These are phyloP conservation scores for Julus scanicus DNA, from an alignment of 2,888 invertebrate species.

Conservation along the genomic window DNA sequence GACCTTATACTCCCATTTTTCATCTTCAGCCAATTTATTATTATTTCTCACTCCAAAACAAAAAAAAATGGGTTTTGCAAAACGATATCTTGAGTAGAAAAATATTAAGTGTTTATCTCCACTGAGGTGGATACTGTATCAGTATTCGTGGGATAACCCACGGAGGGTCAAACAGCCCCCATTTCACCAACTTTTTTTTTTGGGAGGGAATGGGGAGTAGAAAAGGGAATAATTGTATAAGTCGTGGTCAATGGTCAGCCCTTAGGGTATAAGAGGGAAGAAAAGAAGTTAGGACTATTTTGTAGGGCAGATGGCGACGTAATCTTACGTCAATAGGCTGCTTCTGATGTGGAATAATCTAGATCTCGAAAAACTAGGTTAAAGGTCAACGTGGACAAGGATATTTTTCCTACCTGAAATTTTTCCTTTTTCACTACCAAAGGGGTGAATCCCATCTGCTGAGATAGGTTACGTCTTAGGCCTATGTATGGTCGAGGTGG, in stretches of 20 bases:
- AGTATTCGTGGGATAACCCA: too few species aligned
- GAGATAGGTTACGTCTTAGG: background rate
- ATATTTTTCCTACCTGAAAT: background rate
- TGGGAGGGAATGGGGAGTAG: too few species aligned
- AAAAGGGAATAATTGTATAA: background rate
- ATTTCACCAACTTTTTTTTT: too few species aligned
- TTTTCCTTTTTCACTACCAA: background rate
- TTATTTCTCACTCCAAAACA: too few species aligned
- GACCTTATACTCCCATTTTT: too few species aligned
- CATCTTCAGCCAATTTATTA: too few species aligned
- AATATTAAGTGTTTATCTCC: too few species aligned
- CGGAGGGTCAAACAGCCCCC: too few species aligned
- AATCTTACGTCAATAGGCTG: background rate
- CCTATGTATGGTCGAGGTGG: background rate
- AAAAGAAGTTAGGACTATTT: background rate
- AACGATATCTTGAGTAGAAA: too few species aligned
- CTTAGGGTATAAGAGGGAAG: background rate
- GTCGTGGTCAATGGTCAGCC: background rate
- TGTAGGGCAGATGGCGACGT: background rate
- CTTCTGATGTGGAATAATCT: background rate
- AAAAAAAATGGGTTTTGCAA: too few species aligned
- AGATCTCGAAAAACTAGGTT: background rate
- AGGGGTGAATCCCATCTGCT: background rate
- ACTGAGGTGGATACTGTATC: too few species aligned
- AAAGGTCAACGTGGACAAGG: background rate